phyloP scores from a whole-genome alignment of 2,888 invertebrate species.

The Amaurobius ferox region DNA sequence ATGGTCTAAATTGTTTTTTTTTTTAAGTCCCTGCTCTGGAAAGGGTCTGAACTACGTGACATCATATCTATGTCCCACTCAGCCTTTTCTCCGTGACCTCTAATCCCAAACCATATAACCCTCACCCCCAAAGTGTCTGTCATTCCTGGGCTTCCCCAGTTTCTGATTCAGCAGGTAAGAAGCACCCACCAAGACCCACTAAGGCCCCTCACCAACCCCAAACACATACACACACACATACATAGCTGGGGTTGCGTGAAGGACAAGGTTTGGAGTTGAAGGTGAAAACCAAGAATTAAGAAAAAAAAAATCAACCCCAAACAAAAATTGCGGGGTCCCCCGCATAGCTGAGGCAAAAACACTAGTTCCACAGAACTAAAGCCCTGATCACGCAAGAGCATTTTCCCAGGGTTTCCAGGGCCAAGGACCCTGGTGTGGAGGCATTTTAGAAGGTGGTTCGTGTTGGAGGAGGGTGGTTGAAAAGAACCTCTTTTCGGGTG shows the following conservation, averaged over 20 bases:
- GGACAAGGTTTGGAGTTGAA: neutral
- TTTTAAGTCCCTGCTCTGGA: too few relatives aligned
- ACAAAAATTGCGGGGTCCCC: neutral
- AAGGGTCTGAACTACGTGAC: too few relatives aligned
- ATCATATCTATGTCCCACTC: too few relatives aligned
- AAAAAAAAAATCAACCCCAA: neutral
- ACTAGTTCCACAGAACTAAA: neutral
- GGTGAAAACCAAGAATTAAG: neutral
- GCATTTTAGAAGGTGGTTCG: neutral
- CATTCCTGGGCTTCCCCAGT: neutral
- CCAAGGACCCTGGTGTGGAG: neutral
- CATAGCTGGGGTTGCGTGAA: neutral
- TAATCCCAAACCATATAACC: too few relatives aligned
- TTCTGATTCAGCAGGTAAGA: neutral
- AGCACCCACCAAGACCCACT: neutral
- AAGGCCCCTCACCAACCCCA: neutral
- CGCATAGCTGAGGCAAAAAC: neutral
- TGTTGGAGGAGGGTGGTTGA: neutral
- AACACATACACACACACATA: neutral
- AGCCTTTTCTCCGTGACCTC: too few relatives aligned
- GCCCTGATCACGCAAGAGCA: neutral
- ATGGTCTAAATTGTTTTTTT: too few relatives aligned
- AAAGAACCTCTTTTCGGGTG: neutral
- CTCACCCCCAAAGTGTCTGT: too few relatives aligned
- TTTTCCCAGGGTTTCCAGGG: slow-evolving; percentile 4